Evolutionary conservation across 2,888 invertebrate genomes (phyloP).

Genomic region (Ophion slaviceki): DNA sequence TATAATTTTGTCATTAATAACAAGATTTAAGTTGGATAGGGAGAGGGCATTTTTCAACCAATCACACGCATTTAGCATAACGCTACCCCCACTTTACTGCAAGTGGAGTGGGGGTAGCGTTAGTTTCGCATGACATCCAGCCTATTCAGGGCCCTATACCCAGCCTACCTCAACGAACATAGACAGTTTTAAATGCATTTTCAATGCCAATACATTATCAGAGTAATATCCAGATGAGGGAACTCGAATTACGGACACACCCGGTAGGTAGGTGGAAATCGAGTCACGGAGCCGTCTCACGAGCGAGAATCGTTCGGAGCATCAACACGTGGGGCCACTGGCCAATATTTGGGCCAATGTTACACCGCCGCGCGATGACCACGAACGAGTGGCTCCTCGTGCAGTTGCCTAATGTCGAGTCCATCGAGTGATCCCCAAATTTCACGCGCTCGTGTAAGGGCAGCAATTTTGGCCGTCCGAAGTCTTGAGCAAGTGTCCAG

Average conservation of each 20-base stretch:
- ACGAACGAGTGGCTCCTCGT: conserved; percentile 53
- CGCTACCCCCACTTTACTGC: too few species aligned
- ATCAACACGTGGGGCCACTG: conserved; percentile 75
- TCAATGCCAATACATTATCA: too few species aligned
- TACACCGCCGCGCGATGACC: conserved; percentile 65
- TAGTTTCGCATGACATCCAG: too few species aligned
- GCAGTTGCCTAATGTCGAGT: conserved; percentile 61
- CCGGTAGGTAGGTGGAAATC: background rate
- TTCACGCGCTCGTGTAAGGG: conserved; percentile 29
- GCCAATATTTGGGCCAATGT: conserved; percentile 82
- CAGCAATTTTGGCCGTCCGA: conserved; percentile 19
- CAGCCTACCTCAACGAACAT: too few species aligned
- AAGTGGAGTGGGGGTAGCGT: too few species aligned
- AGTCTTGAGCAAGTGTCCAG: conserved; percentile 26
- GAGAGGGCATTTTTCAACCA: too few species aligned
- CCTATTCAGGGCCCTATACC: too few species aligned
- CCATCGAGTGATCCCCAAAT: conserved; percentile 21
- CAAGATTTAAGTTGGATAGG: too few species aligned
- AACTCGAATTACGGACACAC: background rate
- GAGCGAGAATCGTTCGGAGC: conserved; percentile 26
- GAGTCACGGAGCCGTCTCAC: background rate
- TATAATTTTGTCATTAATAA: too few species aligned
- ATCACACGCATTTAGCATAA: too few species aligned
- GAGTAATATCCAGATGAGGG: background rate
- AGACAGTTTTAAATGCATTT: too few species aligned